Conservation (phyloP, 2,888 invertebrate species). For the Dynastes maya region DNA sequence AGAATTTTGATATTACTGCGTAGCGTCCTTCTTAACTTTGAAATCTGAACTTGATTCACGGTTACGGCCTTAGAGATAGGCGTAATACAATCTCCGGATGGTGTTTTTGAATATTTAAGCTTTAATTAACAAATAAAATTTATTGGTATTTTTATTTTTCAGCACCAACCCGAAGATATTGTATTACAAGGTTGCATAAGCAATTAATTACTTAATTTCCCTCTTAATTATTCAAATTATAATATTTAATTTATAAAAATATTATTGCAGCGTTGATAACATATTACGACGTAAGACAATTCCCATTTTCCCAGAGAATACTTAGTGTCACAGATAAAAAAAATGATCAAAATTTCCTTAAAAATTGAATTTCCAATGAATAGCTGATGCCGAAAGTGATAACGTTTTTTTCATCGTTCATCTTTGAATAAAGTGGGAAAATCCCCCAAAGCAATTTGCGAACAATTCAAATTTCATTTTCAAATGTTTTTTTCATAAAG, state of each 20-base stretch:
- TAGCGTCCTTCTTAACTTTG: not conserved
- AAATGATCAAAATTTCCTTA: not conserved
- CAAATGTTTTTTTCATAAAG: constrained; percentile 17
- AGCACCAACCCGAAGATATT: not conserved
- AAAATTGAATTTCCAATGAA: constrained; percentile 15
- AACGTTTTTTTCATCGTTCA: not conserved
- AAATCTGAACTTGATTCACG: constrained; percentile 15
- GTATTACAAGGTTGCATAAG: not conserved
- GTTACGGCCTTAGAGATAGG: not conserved
- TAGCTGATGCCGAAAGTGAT: constrained; percentile 18
- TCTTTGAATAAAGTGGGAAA: constrained; percentile 11
- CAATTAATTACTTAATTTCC: no score
- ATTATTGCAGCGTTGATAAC: not conserved
- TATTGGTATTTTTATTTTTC: not conserved
- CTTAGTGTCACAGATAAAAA: not conserved
- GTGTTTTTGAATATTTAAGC: not conserved
- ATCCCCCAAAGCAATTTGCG: constrained; percentile 20
- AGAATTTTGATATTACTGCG: not conserved
- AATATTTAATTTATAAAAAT: no score
- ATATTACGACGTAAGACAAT: not conserved
- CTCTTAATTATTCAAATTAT: no score
- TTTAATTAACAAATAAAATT: constrained; percentile 7
- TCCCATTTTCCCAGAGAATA: not conserved
- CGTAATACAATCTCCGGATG: not conserved
- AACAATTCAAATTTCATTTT: constrained; percentile 15